Percentiles rank a stretch among this genome's conserved stretches.
These are phyloP conservation scores for Andrena hattorfiana DNA, from an alignment of 2,888 invertebrate genomes.

Conservation along the genomic window DNA sequence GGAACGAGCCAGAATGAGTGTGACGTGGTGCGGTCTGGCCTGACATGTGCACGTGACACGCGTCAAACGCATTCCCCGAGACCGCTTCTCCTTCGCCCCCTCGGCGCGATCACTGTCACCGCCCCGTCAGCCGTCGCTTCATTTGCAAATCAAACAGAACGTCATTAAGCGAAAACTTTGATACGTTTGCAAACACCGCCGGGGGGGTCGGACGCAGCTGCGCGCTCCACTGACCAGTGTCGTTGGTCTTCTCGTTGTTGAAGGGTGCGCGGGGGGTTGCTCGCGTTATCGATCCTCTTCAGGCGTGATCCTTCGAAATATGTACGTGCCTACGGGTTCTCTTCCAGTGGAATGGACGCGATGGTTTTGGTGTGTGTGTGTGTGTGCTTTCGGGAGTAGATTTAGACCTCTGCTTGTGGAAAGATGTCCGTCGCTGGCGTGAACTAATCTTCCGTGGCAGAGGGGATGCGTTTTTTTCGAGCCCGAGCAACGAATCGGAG, in stretches of 20 bases:
- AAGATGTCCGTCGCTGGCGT: too few relatives aligned
- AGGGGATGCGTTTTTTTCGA: not conserved
- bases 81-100: not conserved
- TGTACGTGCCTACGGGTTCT: too few relatives aligned
- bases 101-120: constrained; percentile 12
- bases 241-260: not conserved
- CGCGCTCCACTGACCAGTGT: constrained; percentile 4
- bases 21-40: constrained; percentile 62
- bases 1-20: constrained; percentile 68
- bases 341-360: too few relatives aligned
- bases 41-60: constrained; percentile 72
- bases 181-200: constrained; percentile 59
- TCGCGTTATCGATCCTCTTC: not conserved
- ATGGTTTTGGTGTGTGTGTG: too few relatives aligned
- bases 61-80: constrained; percentile 67
- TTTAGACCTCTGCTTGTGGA: too few relatives aligned
- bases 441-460: not conserved
- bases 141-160: constrained; percentile 72
- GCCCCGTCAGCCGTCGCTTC: constrained; percentile 43
- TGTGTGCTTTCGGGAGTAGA: too few relatives aligned
- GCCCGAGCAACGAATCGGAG: not conserved
- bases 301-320: too few relatives aligned
- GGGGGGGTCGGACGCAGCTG: constrained; percentile 39
- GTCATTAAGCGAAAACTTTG: constrained; percentile 65
- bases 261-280: not conserved